Base-by-base conservation (phyloP, 2,797 vertebrate genomes). In the Pyrocephalus nanus region DNA sequence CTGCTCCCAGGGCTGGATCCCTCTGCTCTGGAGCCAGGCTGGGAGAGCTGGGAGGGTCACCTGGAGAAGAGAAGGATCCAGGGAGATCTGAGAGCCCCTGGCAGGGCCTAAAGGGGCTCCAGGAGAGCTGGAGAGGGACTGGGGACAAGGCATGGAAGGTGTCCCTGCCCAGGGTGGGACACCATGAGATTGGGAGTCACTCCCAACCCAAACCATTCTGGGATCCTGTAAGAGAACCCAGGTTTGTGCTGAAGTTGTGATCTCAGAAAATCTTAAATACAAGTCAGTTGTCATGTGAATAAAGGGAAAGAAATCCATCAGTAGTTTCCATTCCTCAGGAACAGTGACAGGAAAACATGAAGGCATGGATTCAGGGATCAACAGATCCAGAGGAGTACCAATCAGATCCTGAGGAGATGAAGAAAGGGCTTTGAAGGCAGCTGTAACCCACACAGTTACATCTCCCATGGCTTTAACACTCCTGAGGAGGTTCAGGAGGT, bases 381-480 rank as follows among this genome's bases (percentile, higher is more conserved):
- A 26, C 20, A 42, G 65, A 43, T 6, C 25, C 50, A 69, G 30
- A 15, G 11, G 34, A 47, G 30, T n/a, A 42, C 1, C 6, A n/a
- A 45, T 26, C 32, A 66, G 75, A 21, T 2, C 11, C n/a, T 15
- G 47, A 50, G 69, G 30, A n/a, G 38, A 58, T 53, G 16, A 65
- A 60, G 38, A 22, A 54, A 17, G 5, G 5, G 42, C 40, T 73
- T 20, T n/a, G 27, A 21, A 34, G 53, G 55, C 53, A 70, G 76
- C 38, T 40, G 3, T 5, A 32, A 66, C 57, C 65, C 61, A 30
- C 25, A 15, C 12, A 12, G 0, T 3, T 12, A 2, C 1, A 11
- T 22, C 42, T 55, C 26, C 15, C 48, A 21, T 0, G 55, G 36
- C 3, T 43, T 7, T 5, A 16, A 54, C 15, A 9, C n/a, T 20